These are phyloP conservation scores for Enteromius anoplus DNA, from an alignment of 2,797 vertebrate genomes.

Conservation along the genomic window DNA sequence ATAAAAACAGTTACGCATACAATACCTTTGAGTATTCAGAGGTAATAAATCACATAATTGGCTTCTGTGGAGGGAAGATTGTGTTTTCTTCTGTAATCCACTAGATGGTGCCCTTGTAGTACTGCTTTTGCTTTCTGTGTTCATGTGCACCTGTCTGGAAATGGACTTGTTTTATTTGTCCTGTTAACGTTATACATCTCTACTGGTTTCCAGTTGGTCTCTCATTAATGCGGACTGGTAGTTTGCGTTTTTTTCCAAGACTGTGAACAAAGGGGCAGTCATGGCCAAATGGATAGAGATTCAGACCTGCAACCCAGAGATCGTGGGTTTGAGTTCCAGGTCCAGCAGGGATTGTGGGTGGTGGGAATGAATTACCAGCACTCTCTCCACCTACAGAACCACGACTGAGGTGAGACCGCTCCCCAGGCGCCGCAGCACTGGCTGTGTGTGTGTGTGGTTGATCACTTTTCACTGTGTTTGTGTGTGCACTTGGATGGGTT, in stretches of 20 bases:
- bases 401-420: too few species aligned
- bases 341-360: too few species aligned
- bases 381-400: too few species aligned
- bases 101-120: conserved; percentile 9
- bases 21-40: background rate
- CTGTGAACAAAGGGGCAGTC: background rate
- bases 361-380: too few species aligned
- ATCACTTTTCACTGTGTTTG: too few species aligned
- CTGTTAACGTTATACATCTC: background rate
- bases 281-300: too few species aligned
- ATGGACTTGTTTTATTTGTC: background rate
- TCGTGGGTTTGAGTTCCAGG: too few species aligned
- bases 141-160: background rate
- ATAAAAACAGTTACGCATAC: background rate
- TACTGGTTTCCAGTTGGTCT: background rate
- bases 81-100: conserved; percentile 1
- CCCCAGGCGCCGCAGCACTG: too few species aligned
- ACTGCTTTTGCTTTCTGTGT: background rate
- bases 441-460: too few species aligned
- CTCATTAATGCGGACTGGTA: background rate
- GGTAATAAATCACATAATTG: background rate
- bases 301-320: too few species aligned
- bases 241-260: background rate
- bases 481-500: too few species aligned
- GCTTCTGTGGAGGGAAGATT: background rate